Evolutionary conservation across 1,140 invertebrate genomes (phyloP).

Genomic region (Orius laevigatus): DNA sequence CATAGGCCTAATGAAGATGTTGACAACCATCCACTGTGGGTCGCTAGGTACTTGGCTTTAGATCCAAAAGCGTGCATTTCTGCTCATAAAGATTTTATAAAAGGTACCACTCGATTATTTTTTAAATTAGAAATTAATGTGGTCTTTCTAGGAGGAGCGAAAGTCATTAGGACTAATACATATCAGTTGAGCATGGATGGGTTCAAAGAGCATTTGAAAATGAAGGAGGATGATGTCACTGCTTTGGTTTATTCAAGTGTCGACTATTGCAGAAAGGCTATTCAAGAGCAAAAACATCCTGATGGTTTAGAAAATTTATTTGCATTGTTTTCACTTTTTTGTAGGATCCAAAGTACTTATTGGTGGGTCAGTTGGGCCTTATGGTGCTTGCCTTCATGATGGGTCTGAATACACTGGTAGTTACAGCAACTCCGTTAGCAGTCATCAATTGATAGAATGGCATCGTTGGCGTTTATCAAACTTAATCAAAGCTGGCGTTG

Average conservation of each 20-base stretch:
- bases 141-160: constrained; percentile 46
- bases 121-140: not conserved
- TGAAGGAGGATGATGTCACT: constrained; percentile 41
- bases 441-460: constrained; percentile 55
- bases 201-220: constrained; percentile 48
- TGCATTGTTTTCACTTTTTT: not conserved
- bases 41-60: constrained; percentile 51
- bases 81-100: constrained; percentile 61
- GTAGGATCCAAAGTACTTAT: constrained; percentile 32
- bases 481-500: constrained; percentile 57
- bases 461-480: constrained; percentile 60
- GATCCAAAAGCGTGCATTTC: constrained; percentile 52
- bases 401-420: constrained; percentile 78
- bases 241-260: constrained; percentile 54
- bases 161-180: constrained; percentile 70
- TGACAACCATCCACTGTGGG: constrained; percentile 62
- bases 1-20: constrained; percentile 50
- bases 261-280: constrained; percentile 1
- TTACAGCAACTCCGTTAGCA: constrained; percentile 52
- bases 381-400: constrained; percentile 72
- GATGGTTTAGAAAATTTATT: not conserved
- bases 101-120: constrained; percentile 25
- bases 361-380: constrained; percentile 77
- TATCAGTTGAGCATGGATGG: constrained; percentile 75
- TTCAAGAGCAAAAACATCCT: constrained; percentile 5